phyloP scores from a whole-genome alignment of 2,888 invertebrate species.

The Hydrotaea diabolus region DNA sequence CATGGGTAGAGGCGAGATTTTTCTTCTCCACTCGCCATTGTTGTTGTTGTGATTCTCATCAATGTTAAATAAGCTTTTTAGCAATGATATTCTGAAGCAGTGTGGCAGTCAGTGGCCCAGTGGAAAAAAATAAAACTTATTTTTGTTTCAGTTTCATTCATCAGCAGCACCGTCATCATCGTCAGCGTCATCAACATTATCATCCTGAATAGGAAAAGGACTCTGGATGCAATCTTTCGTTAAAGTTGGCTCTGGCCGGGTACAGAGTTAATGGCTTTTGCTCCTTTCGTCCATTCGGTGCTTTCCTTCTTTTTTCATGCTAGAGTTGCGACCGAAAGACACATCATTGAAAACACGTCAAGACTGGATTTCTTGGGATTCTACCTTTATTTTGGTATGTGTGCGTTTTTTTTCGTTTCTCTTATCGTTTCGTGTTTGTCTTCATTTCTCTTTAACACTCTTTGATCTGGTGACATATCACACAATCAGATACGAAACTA shows the following conservation, averaged over 20 bases:
- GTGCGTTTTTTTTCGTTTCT: not conserved
- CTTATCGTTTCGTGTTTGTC: not conserved
- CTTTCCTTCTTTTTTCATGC: not conserved
- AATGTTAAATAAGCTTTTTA: constrained; percentile 40
- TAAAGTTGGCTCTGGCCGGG: constrained; percentile 13
- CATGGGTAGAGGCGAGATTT: not conserved
- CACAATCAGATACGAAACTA: constrained; percentile 21
- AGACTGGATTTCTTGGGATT: constrained; percentile 19
- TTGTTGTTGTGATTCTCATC: not conserved
- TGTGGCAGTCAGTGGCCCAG: constrained; percentile 27
- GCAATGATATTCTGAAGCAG: constrained; percentile 4
- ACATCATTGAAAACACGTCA: constrained; percentile 29
- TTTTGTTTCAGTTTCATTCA: constrained; percentile 31
- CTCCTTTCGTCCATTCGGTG: not conserved
- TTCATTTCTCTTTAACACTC: constrained; percentile 56
- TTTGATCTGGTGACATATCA: constrained; percentile 59
- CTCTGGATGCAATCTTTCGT: constrained; percentile 22
- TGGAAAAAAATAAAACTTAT: not conserved
- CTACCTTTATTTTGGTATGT: not conserved
- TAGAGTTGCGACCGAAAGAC: not conserved
- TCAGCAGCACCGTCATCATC: not conserved
- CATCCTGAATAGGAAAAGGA: constrained; percentile 33
- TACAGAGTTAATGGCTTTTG: constrained; percentile 51
- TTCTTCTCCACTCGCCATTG: no score
- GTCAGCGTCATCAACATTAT: not conserved